These are phyloP conservation scores for Eumacrocentrus americanus DNA, from an alignment of 2,888 invertebrate genomes.

Conservation along the genomic window DNA sequence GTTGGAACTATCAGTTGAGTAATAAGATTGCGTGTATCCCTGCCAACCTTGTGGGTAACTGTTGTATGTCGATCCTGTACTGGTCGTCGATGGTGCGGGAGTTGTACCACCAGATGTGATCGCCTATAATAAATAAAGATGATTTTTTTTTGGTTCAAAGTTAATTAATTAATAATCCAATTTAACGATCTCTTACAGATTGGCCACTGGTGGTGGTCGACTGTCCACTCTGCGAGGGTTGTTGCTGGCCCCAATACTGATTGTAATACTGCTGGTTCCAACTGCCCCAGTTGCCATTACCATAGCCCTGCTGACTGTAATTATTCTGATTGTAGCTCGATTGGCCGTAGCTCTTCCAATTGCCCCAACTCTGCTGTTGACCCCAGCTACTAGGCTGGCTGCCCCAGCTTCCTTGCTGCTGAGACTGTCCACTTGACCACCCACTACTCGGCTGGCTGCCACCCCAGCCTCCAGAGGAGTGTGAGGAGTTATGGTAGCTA, in stretches of 20 bases:
- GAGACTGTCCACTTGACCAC: constrained; percentile 40
- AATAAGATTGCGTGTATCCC: constrained; percentile 43
- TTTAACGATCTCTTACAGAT: constrained; percentile 29
- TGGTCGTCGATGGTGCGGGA: constrained; percentile 38
- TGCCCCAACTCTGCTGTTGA: constrained; percentile 44
- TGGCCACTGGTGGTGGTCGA: constrained; percentile 34
- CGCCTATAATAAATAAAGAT: constrained; percentile 38
- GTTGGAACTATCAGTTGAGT: constrained; percentile 40
- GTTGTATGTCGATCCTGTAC: constrained; percentile 41
- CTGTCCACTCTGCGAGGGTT: constrained; percentile 42
- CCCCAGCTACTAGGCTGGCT: constrained; percentile 44
- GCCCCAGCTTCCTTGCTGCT: constrained; percentile 42
- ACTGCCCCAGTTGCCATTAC: constrained; percentile 57
- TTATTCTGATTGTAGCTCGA: constrained; percentile 43
- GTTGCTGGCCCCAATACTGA: constrained; percentile 58
- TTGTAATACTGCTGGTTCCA: constrained; percentile 59
- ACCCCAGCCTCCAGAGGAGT: constrained; percentile 36
- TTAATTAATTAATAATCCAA: constrained; percentile 7
- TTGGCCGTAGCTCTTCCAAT: constrained; percentile 55
- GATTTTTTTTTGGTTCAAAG: constrained; percentile 1
- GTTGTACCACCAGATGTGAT: constrained; percentile 40
- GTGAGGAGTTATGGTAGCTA: constrained; percentile 48
- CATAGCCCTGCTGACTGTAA: constrained; percentile 46
- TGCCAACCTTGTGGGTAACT: constrained; percentile 46
- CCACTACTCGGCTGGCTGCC: constrained; percentile 27